These are phyloP conservation scores for Chymomyza procnemis DNA, from an alignment of 2,888 invertebrate species.

Conservation along the genomic window DNA sequence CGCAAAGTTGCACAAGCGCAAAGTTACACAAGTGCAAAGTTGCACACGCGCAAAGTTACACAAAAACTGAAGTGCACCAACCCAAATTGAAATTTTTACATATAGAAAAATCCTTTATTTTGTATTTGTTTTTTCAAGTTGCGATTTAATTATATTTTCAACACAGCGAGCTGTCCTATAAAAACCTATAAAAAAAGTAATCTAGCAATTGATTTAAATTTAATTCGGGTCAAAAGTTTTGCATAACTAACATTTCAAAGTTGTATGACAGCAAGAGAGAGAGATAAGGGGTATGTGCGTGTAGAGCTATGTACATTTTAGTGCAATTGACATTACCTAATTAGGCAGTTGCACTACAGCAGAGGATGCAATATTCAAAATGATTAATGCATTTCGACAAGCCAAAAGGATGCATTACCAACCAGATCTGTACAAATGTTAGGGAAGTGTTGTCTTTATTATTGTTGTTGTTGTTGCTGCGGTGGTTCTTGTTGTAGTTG, in stretches of 20 bases:
- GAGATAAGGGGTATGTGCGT: no score
- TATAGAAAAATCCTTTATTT: no score
- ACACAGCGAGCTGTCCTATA: conserved; percentile 24
- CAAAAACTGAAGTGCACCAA: no score
- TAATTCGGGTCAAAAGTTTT: conserved; percentile 66
- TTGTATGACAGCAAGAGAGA: no score
- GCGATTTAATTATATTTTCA: conserved; percentile 16
- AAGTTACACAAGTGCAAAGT: no score
- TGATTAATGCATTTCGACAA: not conserved
- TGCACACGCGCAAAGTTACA: no score
- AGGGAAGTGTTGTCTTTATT: not conserved
- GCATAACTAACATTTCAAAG: not conserved
- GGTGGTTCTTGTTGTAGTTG: no score
- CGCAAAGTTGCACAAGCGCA: no score
- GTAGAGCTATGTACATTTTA: not conserved
- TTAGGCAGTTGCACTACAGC: conserved; percentile 51
- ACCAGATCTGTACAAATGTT: not conserved
- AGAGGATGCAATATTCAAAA: not conserved
- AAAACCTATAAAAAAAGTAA: not conserved
- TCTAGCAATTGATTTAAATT: conserved; percentile 66
- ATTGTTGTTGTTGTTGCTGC: no score
- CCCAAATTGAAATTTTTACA: no score
- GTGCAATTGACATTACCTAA: conserved; percentile 69
- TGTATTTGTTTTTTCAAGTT: no score
- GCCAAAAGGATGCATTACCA: not conserved